A percentile compares a stretch with the other conserved stretches of the same genome.
These are phyloP conservation scores for Meloidogyne hapla DNA, from an alignment of 1,140 invertebrate species.

Conservation along the genomic window DNA sequence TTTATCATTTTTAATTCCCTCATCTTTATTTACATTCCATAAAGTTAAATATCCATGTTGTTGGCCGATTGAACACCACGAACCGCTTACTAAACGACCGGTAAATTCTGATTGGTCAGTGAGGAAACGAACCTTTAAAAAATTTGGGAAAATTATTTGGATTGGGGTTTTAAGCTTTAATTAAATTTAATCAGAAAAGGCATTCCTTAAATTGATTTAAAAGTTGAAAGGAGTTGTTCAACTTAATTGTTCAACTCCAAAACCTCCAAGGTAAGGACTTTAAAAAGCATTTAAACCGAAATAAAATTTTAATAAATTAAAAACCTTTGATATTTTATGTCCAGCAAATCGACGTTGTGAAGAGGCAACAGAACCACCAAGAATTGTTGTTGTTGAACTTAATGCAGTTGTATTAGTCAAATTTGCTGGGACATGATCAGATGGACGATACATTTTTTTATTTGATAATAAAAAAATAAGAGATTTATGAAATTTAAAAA, in stretches of 20 bases:
- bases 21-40: slow-evolving; percentile 13
- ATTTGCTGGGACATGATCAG: neutral
- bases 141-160: no score
- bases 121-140: slow-evolving; percentile 24
- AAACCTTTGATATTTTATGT: slow-evolving; percentile 20
- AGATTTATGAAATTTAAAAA: no score
- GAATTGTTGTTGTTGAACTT: neutral
- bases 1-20: neutral
- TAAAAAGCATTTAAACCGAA: no score
- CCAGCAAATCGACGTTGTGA: neutral
- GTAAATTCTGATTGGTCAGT: slow-evolving; percentile 17
- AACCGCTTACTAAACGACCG: slow-evolving; percentile 19
- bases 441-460: neutral
- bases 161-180: no score
- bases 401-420: neutral
- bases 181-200: no score
- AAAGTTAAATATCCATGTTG: slow-evolving; percentile 8
- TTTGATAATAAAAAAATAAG: no score
- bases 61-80: neutral
- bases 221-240: no score
- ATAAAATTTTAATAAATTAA: no score
- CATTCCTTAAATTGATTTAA: no score
- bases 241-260: no score
- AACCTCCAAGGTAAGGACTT: no score
- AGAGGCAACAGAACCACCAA: neutral